phyloP scores from a whole-genome alignment of 1,140 invertebrate species.

The Tetragnatha versicolor region DNA sequence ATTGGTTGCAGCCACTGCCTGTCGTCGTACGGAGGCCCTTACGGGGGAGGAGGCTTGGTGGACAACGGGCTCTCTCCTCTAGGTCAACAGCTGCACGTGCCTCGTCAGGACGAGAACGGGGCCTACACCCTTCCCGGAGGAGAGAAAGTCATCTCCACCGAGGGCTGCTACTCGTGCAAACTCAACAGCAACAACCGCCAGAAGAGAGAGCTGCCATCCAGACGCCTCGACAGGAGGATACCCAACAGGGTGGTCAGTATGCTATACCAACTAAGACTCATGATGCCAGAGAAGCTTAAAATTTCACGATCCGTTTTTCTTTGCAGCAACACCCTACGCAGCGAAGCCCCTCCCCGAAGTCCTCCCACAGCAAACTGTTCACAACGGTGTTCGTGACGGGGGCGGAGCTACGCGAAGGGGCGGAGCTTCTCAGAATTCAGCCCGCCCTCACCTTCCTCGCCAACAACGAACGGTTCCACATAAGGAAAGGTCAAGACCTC shows the following conservation, averaged over 20 bases:
- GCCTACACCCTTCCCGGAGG: slow-evolving; percentile 68
- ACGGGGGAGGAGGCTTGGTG: not conserved
- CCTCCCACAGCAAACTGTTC: slow-evolving; percentile 61
- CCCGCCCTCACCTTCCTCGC: slow-evolving; percentile 68
- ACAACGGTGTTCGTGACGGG: slow-evolving; percentile 67
- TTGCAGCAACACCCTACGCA: slow-evolving; percentile 60
- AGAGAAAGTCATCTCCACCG: slow-evolving; percentile 81
- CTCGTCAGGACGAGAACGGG: slow-evolving; percentile 62
- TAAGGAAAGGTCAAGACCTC: too few species aligned
- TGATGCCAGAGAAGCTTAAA: not conserved
- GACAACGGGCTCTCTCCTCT: slow-evolving; percentile 33
- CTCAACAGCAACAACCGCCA: slow-evolving; percentile 64
- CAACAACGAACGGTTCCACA: slow-evolving; percentile 72
- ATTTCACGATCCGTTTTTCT: not conserved
- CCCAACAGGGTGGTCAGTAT: slow-evolving; percentile 39
- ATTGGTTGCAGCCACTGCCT: slow-evolving; percentile 75
- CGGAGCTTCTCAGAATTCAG: slow-evolving; percentile 72
- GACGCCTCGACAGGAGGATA: slow-evolving; percentile 32
- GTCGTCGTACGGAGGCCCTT: slow-evolving; percentile 66
- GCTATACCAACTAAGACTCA: not conserved
- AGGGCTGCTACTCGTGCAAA: slow-evolving; percentile 91
- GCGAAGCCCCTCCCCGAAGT: slow-evolving; percentile 61
- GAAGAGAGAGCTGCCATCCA: not conserved
- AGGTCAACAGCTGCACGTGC: not conserved
- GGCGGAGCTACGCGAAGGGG: slow-evolving; percentile 71